These are phyloP conservation scores for Psittacula derbiana DNA, from an alignment of 2,797 vertebrate species.

Conservation along the genomic window DNA sequence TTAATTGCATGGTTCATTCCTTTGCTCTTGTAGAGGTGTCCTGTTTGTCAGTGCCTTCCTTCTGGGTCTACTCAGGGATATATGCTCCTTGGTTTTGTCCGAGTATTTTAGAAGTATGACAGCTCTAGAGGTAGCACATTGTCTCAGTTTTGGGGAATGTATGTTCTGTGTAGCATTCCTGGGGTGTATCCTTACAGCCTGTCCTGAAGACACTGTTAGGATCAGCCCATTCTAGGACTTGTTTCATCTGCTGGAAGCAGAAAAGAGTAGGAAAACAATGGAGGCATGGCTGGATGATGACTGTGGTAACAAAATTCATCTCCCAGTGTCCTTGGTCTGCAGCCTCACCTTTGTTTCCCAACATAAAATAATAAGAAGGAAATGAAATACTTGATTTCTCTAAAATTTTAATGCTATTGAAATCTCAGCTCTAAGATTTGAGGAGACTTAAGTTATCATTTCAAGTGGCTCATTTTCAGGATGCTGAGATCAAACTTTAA, in stretches of 20 bases:
- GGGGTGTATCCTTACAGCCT: not conserved
- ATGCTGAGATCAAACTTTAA: not conserved
- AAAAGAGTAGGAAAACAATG: not conserved
- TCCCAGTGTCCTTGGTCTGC: not conserved
- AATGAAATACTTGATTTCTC: not conserved
- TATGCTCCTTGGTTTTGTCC: rapidly evolving
- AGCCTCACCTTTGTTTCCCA: not conserved
- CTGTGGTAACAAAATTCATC: not conserved
- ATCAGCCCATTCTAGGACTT: not conserved
- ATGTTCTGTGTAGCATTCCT: not conserved
- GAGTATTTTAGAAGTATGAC: not conserved
- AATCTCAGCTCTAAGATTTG: not conserved
- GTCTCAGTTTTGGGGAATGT: rapidly evolving
- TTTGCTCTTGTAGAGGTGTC: not conserved
- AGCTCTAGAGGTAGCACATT: not conserved
- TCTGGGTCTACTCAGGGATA: not conserved
- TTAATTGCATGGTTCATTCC: not conserved
- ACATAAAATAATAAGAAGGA: not conserved
- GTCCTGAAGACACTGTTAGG: not conserved
- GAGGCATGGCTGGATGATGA: not conserved
- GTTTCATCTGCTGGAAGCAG: not conserved
- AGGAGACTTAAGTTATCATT: not conserved
- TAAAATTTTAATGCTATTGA: not conserved
- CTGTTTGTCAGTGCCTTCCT: rapidly evolving
- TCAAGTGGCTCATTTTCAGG: not conserved